Percentiles rank a stretch among this genome's conserved stretches.
Evolutionary conservation across 2,113 vertebrate genomes (phyloP).

Genomic region (Sula dactylatra): DNA sequence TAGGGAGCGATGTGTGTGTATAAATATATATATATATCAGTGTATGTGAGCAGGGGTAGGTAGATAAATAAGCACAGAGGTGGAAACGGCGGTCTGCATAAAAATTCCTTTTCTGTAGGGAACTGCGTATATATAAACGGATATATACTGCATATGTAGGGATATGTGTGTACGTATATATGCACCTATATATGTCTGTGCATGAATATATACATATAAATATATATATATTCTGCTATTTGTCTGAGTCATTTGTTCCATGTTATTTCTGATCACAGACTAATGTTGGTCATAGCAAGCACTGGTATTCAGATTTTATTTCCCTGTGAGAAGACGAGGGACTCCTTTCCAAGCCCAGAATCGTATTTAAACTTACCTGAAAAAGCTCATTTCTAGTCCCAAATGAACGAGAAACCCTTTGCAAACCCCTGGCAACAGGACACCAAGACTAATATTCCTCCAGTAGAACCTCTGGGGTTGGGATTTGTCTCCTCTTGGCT

Average conservation of each 20-base stretch:
- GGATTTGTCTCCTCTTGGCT: background rate
- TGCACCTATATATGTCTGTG: background rate
- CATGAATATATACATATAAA: background rate
- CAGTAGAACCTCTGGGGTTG: background rate
- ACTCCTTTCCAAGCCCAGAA: background rate
- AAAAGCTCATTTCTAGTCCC: background rate
- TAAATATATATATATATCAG: accelerated
- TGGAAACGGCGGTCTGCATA: background rate
- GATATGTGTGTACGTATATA: too few relatives aligned
- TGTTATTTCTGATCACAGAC: background rate
- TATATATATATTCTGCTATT: background rate
- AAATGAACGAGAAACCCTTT: background rate
- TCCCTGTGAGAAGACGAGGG: too few relatives aligned
- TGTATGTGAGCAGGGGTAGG: too few relatives aligned
- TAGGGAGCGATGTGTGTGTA: accelerated
- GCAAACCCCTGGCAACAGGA: background rate
- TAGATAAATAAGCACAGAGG: background rate
- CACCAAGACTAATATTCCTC: background rate
- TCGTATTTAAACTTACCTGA: background rate
- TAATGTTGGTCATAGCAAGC: background rate
- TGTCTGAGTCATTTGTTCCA: background rate
- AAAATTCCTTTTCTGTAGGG: background rate
- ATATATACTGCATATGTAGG: background rate
- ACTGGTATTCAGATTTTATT: too few relatives aligned
- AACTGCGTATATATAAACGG: background rate